phyloP scores from a whole-genome alignment of 2,888 invertebrate genomes.

The Beris chalybata region DNA sequence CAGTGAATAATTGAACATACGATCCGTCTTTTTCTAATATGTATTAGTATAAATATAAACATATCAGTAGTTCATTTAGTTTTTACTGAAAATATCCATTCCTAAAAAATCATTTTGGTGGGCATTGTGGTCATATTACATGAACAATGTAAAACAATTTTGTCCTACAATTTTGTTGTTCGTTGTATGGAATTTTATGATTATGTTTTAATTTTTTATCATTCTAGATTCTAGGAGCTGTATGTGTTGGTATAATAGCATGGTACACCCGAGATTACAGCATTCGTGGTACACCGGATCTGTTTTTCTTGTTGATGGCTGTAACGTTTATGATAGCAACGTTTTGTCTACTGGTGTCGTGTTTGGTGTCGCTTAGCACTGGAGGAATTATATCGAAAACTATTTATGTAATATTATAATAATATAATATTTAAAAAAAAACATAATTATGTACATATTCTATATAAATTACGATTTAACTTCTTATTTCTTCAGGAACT shows the following conservation, averaged over 20 bases:
- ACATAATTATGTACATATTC: neutral
- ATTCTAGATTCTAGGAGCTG: constrained; percentile 72
- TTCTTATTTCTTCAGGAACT: constrained; percentile 67
- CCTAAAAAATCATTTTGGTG: too few relatives aligned
- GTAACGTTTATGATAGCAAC: constrained; percentile 80
- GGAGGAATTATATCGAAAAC: constrained; percentile 82
- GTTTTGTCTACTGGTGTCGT: constrained; percentile 72
- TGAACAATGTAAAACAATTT: too few relatives aligned
- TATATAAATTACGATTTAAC: neutral
- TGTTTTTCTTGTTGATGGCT: constrained; percentile 74
- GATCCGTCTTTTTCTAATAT: too few relatives aligned
- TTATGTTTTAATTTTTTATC: neutral
- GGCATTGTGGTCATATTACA: too few relatives aligned
- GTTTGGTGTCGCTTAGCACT: constrained; percentile 74
- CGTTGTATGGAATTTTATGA: too few relatives aligned
- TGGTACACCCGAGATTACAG: constrained; percentile 56
- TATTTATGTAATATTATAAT: constrained; percentile 53
- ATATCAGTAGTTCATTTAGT: too few relatives aligned
- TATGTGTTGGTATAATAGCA: constrained; percentile 71
- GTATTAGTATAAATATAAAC: too few relatives aligned
- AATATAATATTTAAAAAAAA: neutral
- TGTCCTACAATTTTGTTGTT: too few relatives aligned
- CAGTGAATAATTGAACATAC: too few relatives aligned
- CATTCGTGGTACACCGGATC: constrained; percentile 55
- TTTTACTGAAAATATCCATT: too few relatives aligned